These are phyloP conservation scores for Diaperis boleti DNA, from an alignment of 2,888 invertebrate genomes.

Conservation along the genomic window DNA sequence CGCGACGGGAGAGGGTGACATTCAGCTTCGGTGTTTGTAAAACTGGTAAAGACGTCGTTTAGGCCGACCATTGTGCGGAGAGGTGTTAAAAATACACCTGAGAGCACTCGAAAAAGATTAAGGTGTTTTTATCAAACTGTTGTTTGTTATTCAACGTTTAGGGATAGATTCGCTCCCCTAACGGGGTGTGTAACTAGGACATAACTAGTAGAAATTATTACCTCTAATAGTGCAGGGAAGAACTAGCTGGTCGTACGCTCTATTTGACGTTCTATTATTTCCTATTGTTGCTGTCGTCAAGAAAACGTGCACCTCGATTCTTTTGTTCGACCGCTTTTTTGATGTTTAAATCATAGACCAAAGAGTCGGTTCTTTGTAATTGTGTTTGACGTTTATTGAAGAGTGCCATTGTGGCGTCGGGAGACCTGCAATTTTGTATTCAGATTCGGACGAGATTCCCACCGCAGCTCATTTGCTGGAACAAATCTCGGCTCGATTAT, in stretches of 20 bases:
- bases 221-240: conserved; percentile 54
- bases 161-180: conserved; percentile 45
- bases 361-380: conserved; percentile 46
- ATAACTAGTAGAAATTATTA: conserved; percentile 52
- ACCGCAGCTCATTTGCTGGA: conserved; percentile 2
- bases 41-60: conserved; percentile 51
- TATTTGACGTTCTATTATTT: conserved; percentile 56
- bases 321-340: conserved; percentile 51
- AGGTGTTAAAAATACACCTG: conserved; percentile 65
- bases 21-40: conserved; percentile 46
- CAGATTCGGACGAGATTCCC: conserved; percentile 22
- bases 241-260: conserved; percentile 52
- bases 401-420: conserved; percentile 20
- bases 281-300: conserved; percentile 52
- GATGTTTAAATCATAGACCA: conserved; percentile 55
- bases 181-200: conserved; percentile 49
- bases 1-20: conserved; percentile 52
- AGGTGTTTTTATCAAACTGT: conserved; percentile 57
- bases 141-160: conserved; percentile 52
- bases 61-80: conserved; percentile 51
- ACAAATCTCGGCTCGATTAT: conserved; percentile 7
- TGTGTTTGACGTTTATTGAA: conserved; percentile 51
- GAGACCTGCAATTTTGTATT: conserved; percentile 36
- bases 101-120: conserved; percentile 65
- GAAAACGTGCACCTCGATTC: conserved; percentile 49